phyloP scores from a whole-genome alignment of 2,888 invertebrate species.

The Tigriopus californicus region DNA sequence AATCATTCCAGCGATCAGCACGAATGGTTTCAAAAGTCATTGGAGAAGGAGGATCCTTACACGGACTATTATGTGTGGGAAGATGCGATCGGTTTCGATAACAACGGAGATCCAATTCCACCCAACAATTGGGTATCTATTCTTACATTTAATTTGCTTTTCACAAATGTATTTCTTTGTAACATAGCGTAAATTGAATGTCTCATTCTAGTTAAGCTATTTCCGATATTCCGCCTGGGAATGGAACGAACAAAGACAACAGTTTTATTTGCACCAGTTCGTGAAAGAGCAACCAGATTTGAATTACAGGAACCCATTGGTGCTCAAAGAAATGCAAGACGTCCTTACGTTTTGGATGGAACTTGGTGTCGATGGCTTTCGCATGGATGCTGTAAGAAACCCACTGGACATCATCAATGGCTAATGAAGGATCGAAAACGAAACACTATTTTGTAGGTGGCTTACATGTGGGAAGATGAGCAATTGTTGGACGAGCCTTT shows the following conservation, averaged over 20 bases:
- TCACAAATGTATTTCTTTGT: no score
- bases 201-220: constrained; percentile 22
- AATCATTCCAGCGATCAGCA: constrained; percentile 35
- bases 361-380: constrained; percentile 29
- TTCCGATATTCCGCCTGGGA: constrained; percentile 29
- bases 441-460: constrained; percentile 20
- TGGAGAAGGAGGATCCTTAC: constrained; percentile 37
- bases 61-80: constrained; percentile 60
- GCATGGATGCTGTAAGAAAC: constrained; percentile 26
- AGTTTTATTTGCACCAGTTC: constrained; percentile 29
- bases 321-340: constrained; percentile 18
- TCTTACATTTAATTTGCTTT: no score
- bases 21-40: constrained; percentile 48
- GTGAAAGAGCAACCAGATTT: constrained; percentile 29
- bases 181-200: no score
- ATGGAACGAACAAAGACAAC: constrained; percentile 24
- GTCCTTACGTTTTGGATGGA: constrained; percentile 29
- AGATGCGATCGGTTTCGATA: constrained; percentile 26
- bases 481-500: constrained; percentile 14
- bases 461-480: constrained; percentile 19
- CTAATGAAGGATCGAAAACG: no score
- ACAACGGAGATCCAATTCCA: constrained; percentile 25
- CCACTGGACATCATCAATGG: no score
- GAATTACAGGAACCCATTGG: constrained; percentile 26
- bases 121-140: constrained; percentile 17